Percentiles rank a stretch among this genome's conserved stretches.
Evolutionary conservation across 2,888 invertebrate species (phyloP).

Genomic region (Tetranychus piercei): DNA sequence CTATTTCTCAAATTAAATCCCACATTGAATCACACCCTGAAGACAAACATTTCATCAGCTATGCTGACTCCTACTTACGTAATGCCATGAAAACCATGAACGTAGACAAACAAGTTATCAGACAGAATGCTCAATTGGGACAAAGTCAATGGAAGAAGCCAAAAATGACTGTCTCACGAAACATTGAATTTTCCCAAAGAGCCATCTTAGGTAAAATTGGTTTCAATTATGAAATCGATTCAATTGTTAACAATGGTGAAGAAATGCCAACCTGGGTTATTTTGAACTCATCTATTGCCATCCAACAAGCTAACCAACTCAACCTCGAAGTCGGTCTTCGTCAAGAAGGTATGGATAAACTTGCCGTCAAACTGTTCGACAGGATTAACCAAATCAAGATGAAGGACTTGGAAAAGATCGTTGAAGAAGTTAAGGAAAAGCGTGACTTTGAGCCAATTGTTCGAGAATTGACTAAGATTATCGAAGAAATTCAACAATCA

Average conservation of each 20-base stretch:
- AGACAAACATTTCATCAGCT: background rate
- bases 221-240: background rate
- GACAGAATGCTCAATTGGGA: background rate
- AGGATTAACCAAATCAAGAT: background rate
- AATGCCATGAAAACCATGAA: background rate
- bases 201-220: background rate
- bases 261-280: background rate
- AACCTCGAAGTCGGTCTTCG: conserved; percentile 1
- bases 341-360: conserved; percentile 3
- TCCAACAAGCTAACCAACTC: background rate
- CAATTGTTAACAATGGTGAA: background rate
- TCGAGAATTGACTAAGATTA: background rate
- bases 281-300: background rate
- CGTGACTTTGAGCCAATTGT: background rate
- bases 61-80: background rate
- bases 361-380: background rate
- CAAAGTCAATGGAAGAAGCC: background rate
- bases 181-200: background rate
- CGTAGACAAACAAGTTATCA: background rate
- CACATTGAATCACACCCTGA: background rate
- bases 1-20: background rate
- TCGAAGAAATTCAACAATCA: background rate
- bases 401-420: background rate
- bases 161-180: background rate
- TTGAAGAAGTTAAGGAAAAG: background rate